These are phyloP conservation scores for Epistrophella euchroma DNA, from an alignment of 2,888 invertebrate genomes.

Conservation along the genomic window DNA sequence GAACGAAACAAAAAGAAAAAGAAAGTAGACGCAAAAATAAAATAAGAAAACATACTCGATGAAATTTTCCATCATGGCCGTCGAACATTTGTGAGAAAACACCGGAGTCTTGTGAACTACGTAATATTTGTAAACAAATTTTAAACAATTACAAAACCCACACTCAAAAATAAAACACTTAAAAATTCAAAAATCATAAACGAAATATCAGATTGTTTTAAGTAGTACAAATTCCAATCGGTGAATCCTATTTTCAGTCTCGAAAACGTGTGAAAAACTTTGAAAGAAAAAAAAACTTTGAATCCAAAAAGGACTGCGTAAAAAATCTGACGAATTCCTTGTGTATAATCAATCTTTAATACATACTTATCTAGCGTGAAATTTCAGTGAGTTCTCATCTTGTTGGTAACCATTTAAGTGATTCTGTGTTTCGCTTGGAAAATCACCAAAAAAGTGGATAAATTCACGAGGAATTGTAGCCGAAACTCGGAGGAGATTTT, in stretches of 20 bases:
- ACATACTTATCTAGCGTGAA: constrained; percentile 18
- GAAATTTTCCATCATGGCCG: constrained; percentile 68
- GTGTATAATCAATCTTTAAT: background rate
- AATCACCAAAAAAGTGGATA: constrained; percentile 38
- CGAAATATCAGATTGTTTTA: background rate
- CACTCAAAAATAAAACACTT: constrained; percentile 16
- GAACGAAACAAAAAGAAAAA: constrained; percentile 60
- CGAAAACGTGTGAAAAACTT: background rate
- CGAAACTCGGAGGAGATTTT: constrained; percentile 24
- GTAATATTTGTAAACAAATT: constrained; percentile 74
- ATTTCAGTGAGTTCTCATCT: constrained; percentile 16
- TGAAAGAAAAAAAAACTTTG: background rate
- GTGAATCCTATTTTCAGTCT: background rate
- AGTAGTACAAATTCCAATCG: background rate
- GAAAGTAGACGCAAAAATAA: constrained; percentile 68
- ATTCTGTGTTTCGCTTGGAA: constrained; percentile 3
- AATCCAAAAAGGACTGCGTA: constrained; percentile 56
- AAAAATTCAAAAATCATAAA: background rate
- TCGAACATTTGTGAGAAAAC: constrained; percentile 69
- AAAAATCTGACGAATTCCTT: constrained; percentile 32
- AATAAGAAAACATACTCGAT: constrained; percentile 52
- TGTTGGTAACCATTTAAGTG: background rate
- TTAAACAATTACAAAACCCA: constrained; percentile 33
- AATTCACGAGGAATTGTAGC: constrained; percentile 11
- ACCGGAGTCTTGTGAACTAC: constrained; percentile 66